Percentiles rank a stretch among this genome's conserved stretches.
phyloP scores from a whole-genome alignment of 2,888 invertebrate species.

The Lacanobia oleracea region DNA sequence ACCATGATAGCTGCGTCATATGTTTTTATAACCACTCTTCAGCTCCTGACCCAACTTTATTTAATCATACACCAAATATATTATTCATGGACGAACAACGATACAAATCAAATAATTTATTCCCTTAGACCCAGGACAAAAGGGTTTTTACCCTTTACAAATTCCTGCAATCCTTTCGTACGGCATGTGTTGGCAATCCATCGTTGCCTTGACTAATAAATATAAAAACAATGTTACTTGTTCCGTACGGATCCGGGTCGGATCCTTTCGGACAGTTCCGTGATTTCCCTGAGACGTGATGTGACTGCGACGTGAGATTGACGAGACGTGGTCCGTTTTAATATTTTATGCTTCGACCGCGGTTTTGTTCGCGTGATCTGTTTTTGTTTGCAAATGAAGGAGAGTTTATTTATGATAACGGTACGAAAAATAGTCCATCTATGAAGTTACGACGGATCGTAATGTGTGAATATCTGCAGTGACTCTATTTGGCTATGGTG shows the following conservation, averaged over 20 bases:
- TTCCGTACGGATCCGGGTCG: background rate
- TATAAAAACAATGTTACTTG: constrained; percentile 53
- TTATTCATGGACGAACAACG: constrained; percentile 15
- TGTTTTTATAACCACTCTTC: background rate
- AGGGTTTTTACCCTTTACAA: constrained; percentile 14
- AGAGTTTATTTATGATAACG: too few relatives aligned
- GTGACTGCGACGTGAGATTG: constrained; percentile 35
- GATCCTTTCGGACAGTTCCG: constrained; percentile 41
- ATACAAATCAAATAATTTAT: constrained; percentile 47
- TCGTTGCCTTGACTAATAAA: constrained; percentile 46
- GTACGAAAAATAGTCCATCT: too few relatives aligned
- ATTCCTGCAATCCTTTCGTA: constrained; percentile 29
- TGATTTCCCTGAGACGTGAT: constrained; percentile 52
- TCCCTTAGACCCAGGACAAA: constrained; percentile 22
- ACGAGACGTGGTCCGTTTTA: constrained; percentile 34
- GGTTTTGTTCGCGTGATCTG: background rate
- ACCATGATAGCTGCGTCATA: background rate
- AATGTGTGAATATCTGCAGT: too few relatives aligned
- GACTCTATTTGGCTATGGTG: too few relatives aligned
- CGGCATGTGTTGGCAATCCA: constrained; percentile 38
- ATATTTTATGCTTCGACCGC: constrained; percentile 28
- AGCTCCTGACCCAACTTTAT: constrained; percentile 3
- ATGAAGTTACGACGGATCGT: too few relatives aligned
- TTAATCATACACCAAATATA: constrained; percentile 15
- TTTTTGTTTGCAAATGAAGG: background rate